Evolutionary conservation across 2,797 vertebrate species (phyloP), one percentile per base, ranked within the genome.

Genomic region (Trachops cirrhosus): DNA sequence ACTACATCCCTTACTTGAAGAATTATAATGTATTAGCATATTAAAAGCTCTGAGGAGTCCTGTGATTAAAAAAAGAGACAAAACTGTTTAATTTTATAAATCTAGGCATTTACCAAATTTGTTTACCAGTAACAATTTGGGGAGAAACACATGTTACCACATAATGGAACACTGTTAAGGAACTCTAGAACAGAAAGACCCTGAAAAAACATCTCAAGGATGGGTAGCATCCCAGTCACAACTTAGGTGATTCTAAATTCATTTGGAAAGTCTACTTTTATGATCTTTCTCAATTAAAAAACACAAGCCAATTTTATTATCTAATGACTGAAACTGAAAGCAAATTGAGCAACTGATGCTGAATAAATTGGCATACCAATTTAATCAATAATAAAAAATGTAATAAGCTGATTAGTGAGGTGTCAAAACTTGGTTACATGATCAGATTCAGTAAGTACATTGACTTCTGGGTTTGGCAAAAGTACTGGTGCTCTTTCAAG

Each of bases 211-310:
- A 75, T 89, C 46, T 82, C 46, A 93, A 96, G 10, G 54, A 91
- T 86, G 22, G 9, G 12, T 71, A 41, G 22, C 44, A 89, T 34
- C 26, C 21, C 41, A 92, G 34, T 71, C 50, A 88, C 26, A 90
- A 89, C 44, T 84, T 1, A 83, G 19, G 7, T 59, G 44, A 78
- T 46, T 9, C 6, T 74, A 88, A 95, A 89, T 89, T 89, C 54
- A 91, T n/a, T 54, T 90, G 39, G 48, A 88, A 95, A 95, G 70
- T 91, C 29, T 85, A 77, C 46, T 92, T 94, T 93, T 79, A 92
- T 29, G 19, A 84, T 77, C 26, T 90, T 91, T 92, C 62, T 15
- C 52, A 97, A 77, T 50, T 85, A 90, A 92, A 92, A 94, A 82
- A 6, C n/a, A 46, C 18, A 93, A 59, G 18, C 19, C 32, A 9